These are phyloP conservation scores for Polydrusus pterygomalis DNA, from an alignment of 2,888 invertebrate species.

Conservation along the genomic window DNA sequence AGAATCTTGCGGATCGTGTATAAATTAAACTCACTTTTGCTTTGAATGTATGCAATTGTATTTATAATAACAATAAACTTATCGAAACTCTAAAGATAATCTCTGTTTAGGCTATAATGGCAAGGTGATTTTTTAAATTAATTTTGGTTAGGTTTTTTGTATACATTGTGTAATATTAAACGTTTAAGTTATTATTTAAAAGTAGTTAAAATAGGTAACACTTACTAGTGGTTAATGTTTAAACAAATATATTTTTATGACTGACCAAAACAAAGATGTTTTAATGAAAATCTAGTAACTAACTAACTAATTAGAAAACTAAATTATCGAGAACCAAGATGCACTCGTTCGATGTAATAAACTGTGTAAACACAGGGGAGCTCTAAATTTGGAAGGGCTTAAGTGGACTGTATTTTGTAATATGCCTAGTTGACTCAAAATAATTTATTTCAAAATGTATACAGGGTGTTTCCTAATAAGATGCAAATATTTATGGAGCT, in stretches of 20 bases:
- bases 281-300: background rate
- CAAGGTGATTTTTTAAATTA: conserved; percentile 3
- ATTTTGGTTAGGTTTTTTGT: conserved; percentile 10
- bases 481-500: no score
- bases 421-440: no score
- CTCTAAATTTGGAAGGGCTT: no score
- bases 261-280: conserved; percentile 11
- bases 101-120: conserved; percentile 5
- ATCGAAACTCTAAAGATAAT: conserved; percentile 7
- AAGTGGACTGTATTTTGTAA: no score
- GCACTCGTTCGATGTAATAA: no score
- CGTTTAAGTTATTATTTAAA: background rate
- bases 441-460: no score
- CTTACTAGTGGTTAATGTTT: conserved; percentile 17
- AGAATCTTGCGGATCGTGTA: background rate
- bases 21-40: conserved; percentile 18
- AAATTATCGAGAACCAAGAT: no score
- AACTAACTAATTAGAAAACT: no score
- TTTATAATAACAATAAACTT: background rate
- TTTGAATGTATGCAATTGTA: conserved; percentile 10
- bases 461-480: no score
- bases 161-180: conserved; percentile 13
- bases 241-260: conserved; percentile 49
- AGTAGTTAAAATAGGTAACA: background rate
- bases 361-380: no score